Conservation (phyloP, 2,113 vertebrate species). For the Cricetomys ansorgei region DNA sequence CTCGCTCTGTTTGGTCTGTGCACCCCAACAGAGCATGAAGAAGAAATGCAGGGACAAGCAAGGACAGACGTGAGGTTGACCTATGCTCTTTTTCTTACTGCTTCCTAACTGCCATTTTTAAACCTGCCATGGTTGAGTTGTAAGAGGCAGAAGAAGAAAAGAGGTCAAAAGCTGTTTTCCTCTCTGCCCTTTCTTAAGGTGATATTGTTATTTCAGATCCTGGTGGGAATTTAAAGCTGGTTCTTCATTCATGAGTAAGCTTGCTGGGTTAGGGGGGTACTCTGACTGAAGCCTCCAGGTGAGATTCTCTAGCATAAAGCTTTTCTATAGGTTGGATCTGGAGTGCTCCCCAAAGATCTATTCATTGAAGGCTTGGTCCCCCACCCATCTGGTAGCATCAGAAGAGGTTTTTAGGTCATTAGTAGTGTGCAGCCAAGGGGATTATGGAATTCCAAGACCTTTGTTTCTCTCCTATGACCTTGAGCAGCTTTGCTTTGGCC, state of each 20-base stretch:
- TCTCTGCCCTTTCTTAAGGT: not conserved
- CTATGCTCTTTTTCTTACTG: not conserved
- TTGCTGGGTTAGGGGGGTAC: not conserved
- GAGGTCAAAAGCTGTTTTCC: not conserved
- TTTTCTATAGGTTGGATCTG: not conserved
- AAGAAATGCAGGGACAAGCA: not conserved
- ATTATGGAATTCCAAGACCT: fast-evolving
- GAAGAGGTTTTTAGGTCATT: not conserved
- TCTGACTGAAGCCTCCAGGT: not conserved
- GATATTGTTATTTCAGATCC: not conserved
- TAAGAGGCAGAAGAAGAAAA: not conserved
- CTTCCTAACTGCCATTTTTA: not conserved
- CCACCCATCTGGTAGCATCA: not conserved
- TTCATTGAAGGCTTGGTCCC: not conserved
- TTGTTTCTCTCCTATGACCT: not conserved
- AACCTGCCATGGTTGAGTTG: not conserved
- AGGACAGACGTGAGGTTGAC: not conserved
- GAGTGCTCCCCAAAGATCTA: not conserved
- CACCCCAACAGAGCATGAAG: not conserved
- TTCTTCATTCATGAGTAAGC: not conserved
- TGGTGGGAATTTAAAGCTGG: not conserved
- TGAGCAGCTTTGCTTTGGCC: not conserved
- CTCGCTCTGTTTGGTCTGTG: too few relatives aligned
- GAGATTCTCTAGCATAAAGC: not conserved
- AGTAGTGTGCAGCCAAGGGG: not conserved